These are phyloP conservation scores for Microcebus ravelobensis DNA, from an alignment of 2,113 vertebrate species.

Conservation along the genomic window DNA sequence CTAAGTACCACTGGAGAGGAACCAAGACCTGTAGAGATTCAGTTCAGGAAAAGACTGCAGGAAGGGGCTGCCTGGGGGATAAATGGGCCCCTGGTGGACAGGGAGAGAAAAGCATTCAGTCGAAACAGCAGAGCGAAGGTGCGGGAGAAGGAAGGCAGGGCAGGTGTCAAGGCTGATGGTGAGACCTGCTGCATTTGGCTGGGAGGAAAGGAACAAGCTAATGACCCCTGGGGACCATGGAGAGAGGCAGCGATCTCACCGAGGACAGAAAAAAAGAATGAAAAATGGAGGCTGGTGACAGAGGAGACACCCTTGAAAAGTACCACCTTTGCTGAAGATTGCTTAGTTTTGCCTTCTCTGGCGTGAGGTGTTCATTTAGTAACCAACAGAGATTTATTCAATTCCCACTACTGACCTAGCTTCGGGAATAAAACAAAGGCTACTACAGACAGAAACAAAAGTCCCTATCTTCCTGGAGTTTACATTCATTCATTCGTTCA, in stretches of 20 bases:
- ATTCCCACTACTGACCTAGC: background rate
- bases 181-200: background rate
- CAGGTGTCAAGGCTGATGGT: background rate
- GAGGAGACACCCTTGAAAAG: background rate
- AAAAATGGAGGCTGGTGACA: background rate
- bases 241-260: background rate
- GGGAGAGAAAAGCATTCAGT: background rate
- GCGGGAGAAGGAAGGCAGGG: rapidly evolving
- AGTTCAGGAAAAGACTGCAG: background rate
- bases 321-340: background rate
- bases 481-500: background rate
- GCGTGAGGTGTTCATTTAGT: background rate
- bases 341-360: background rate
- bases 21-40: background rate
- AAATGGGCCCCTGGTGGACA: background rate
- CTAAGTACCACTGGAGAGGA: background rate
- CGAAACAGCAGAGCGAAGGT: background rate
- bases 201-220: background rate
- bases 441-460: background rate
- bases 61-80: background rate
- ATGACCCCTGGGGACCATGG: rapidly evolving
- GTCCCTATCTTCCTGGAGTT: background rate
- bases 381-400: background rate
- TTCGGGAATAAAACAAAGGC: background rate
- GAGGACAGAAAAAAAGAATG: background rate